Percentiles rank a stretch among this genome's conserved stretches.
Conservation (phyloP, 2,888 invertebrate genomes). For the Punctoribates punctum region DNA sequence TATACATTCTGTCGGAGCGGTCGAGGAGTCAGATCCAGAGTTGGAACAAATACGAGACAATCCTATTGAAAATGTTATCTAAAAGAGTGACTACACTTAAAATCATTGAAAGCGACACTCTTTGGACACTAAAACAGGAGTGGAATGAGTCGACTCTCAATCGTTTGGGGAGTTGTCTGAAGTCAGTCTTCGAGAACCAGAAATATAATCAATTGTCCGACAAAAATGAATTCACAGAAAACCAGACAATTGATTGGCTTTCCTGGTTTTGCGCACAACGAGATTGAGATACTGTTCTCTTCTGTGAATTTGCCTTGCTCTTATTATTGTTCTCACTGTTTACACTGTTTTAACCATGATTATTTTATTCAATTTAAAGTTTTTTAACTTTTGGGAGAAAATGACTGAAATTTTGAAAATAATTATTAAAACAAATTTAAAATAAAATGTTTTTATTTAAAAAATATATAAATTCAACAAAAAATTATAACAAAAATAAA, state of each 20-base stretch:
- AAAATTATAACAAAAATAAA: too few relatives aligned
- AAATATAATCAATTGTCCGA: not conserved
- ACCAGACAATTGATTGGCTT: slow-evolving; percentile 40
- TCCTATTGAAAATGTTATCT: slow-evolving; percentile 12
- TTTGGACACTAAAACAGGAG: slow-evolving; percentile 33
- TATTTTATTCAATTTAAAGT: too few relatives aligned
- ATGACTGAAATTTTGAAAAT: too few relatives aligned
- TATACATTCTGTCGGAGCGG: not conserved
- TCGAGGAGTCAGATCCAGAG: not conserved
- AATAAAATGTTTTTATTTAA: too few relatives aligned
- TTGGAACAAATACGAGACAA: slow-evolving; percentile 39
- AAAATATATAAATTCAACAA: too few relatives aligned
- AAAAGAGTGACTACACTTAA: not conserved
- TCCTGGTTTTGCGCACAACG: slow-evolving; percentile 53
- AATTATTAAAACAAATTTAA: too few relatives aligned
- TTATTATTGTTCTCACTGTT: too few relatives aligned
- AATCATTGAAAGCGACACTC: slow-evolving; percentile 12
- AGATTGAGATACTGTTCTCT: not conserved
- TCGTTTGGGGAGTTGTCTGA: slow-evolving; percentile 32
- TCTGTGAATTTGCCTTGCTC: too few relatives aligned
- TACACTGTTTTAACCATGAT: too few relatives aligned
- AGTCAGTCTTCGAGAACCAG: not conserved
- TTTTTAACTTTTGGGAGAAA: too few relatives aligned
- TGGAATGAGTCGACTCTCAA: slow-evolving; percentile 27
- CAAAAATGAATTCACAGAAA: not conserved